Base-by-base conservation (phyloP, 23 tunicate species). In the Trididemnum clinides region DNA sequence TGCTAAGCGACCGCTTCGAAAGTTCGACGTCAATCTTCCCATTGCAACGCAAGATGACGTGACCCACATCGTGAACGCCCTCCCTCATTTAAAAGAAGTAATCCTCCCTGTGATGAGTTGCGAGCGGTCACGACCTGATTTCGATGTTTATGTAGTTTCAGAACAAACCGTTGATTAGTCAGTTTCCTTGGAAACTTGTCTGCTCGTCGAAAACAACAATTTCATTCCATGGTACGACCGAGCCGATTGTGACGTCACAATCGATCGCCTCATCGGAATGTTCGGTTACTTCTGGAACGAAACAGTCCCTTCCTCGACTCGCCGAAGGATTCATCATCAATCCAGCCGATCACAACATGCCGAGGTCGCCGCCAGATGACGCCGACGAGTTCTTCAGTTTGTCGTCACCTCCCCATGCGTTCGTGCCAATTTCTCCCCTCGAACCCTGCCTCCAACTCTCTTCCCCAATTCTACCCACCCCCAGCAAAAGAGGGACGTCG, bases 21-120 rank as follows among this genome's bases (percentile, higher is more conserved):
- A 39, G 28, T 91, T 91, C 50, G 96, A 91, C 69, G 64, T 22
- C 37, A 49, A 92, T 33, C 51, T 92, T 63, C 97, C 97, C 12
- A 37, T 82, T 22, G 57, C 87, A 0, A 63, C 97, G 25, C 28
- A 50, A 4, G 82, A 87, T 3, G 92, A 92, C 12, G 26, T 92
- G 1, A 30, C 33, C 1, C 21, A 54, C 15, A 39, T 92, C 58
- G 23, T 77, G 18, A 58, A 78, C 1, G n/a, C 38, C 1, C 50
- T 83, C 34, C 97, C 97, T 1, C 64, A 87, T 28, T 87, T 87
- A 27, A 35, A 35, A 28, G 32, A 36, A 57, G 80, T 25, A n/a
- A n/a, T n/a, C n/a, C n/a, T n/a, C n/a, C n/a, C n/a, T n/a, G n/a
- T n/a, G n/a, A n/a, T n/a, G n/a, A 18, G 57, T 49, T 49, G 57